phyloP scores from a whole-genome alignment of 2,797 vertebrate species.

The Bryconaethiops microstoma region DNA sequence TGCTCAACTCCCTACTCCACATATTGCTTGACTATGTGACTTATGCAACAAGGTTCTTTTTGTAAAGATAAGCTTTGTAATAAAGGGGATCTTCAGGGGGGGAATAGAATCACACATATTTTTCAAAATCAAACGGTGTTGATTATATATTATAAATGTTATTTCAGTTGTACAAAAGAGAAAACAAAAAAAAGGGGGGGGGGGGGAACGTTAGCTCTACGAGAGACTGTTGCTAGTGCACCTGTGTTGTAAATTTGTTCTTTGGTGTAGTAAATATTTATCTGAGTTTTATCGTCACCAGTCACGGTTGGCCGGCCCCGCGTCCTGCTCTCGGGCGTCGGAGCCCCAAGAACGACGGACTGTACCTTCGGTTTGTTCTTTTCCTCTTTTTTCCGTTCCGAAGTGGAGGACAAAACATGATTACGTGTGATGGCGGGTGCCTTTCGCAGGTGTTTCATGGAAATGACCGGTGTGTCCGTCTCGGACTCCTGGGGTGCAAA shows the following conservation, averaged over 20 bases:
- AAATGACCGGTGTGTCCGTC: conserved; percentile 22
- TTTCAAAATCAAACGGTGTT: conserved; percentile 83
- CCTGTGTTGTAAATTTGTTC: conserved; percentile 88
- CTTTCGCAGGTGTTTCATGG: not conserved
- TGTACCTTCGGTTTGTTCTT: conserved; percentile 25
- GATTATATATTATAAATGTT: conserved; percentile 73
- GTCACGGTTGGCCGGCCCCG: conserved; percentile 76
- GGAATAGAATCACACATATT: conserved; percentile 71
- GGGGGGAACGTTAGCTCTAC: too few species aligned
- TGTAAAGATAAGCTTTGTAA: conserved; percentile 67
- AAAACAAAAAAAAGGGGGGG: conserved; percentile 45
- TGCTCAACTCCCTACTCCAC: conserved; percentile 37
- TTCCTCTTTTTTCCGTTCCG: conserved; percentile 38
- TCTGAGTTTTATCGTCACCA: conserved; percentile 69
- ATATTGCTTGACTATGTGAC: conserved; percentile 66
- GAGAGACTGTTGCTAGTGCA: conserved; percentile 75
- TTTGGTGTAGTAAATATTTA: conserved; percentile 85
- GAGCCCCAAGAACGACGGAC: conserved; percentile 26
- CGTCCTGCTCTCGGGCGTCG: conserved; percentile 47
- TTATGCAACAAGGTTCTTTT: conserved; percentile 73
- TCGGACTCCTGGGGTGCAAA: conserved; percentile 37
- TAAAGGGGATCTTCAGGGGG: conserved; percentile 42
- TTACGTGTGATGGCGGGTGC: conserved; percentile 41
- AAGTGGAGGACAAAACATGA: not conserved
- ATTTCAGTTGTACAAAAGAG: conserved; percentile 61